Conservation (phyloP, 2,797 vertebrate genomes). For the Gambelia wislizenii region DNA sequence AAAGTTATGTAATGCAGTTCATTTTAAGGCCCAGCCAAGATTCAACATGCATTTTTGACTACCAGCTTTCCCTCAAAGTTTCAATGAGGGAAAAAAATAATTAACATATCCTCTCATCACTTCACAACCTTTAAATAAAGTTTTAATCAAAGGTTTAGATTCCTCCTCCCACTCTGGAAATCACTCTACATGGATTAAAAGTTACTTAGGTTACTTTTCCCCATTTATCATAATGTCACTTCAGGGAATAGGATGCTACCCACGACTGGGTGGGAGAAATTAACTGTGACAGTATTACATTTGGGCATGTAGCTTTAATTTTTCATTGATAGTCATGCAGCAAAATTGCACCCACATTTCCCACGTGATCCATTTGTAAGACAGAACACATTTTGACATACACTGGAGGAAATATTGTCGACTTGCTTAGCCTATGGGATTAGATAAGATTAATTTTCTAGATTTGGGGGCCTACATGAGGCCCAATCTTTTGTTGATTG, state of each 20-base stretch:
- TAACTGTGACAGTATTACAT: constrained; percentile 17
- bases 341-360: not conserved
- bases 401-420: not conserved
- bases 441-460: not conserved
- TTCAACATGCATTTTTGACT: constrained; percentile 46
- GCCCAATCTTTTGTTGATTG: not conserved
- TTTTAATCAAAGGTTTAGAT: constrained; percentile 25
- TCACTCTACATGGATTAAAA: constrained; percentile 9
- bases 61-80: constrained; percentile 36
- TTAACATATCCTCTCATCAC: not conserved
- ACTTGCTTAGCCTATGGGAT: not conserved
- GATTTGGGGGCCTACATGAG: too few relatives aligned
- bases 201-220: constrained; percentile 28
- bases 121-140: not conserved
- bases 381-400: not conserved
- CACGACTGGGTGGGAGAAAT: not conserved
- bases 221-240: constrained; percentile 32
- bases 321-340: constrained; percentile 3
- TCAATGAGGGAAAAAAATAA: not conserved
- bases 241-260: constrained; percentile 41
- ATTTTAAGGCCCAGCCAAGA: not conserved
- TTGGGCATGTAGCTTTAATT: constrained; percentile 1
- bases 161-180: not conserved
- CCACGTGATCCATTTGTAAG: not conserved
- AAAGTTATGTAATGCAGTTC: constrained; percentile 17